Evolutionary conservation across 2,888 invertebrate species (phyloP).

Genomic region (Nebria salina): DNA sequence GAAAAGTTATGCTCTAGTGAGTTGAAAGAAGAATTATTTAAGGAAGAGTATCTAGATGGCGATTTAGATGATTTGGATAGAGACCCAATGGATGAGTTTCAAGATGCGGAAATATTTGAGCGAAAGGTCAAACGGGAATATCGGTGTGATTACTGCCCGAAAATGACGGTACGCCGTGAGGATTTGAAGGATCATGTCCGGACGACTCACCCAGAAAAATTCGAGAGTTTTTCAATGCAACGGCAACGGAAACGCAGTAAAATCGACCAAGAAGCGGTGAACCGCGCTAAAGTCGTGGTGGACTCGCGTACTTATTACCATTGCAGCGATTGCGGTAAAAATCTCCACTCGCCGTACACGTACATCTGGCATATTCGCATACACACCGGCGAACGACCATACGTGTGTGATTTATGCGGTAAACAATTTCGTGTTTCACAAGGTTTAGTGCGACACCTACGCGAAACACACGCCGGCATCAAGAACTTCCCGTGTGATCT

Average conservation of each 20-base stretch:
- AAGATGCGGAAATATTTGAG: background rate
- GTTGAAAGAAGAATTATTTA: constrained; percentile 11
- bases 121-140: constrained; percentile 46
- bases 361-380: constrained; percentile 71
- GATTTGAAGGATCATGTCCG: constrained; percentile 55
- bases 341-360: constrained; percentile 70
- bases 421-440: constrained; percentile 73
- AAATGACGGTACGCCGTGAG: constrained; percentile 53
- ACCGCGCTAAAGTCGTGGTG: constrained; percentile 59
- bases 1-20: constrained; percentile 3
- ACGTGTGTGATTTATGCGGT: constrained; percentile 73
- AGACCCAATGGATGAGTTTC: background rate
- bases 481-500: constrained; percentile 69
- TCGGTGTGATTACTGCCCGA: constrained; percentile 56
- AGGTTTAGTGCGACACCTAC: constrained; percentile 70
- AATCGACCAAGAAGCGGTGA: constrained; percentile 61
- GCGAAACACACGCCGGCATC: constrained; percentile 71
- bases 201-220: constrained; percentile 52
- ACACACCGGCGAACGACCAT: constrained; percentile 73
- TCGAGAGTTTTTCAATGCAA: constrained; percentile 36
- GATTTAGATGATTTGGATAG: background rate
- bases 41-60: constrained; percentile 8
- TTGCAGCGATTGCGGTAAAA: constrained; percentile 69
- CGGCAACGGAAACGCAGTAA: constrained; percentile 55
- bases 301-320: constrained; percentile 68